Base-by-base conservation (phyloP, 92 coral and sea anemone species). In the Bergia sp. region DNA sequence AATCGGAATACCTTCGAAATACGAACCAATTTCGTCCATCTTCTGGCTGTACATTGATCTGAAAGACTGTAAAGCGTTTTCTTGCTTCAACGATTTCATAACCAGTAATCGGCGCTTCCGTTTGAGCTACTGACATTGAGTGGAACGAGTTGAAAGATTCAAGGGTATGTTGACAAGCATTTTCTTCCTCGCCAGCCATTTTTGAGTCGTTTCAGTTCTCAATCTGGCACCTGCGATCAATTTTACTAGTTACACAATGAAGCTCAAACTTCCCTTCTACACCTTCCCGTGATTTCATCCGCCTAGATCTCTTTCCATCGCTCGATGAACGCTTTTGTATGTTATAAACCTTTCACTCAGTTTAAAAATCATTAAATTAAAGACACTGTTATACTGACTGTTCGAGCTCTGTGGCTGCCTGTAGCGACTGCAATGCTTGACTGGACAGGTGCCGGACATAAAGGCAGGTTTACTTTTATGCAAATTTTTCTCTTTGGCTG, bases 1-100 rank as follows among this genome's bases (percentile, higher is more conserved):
- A 97, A 77, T 97, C 99, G 71, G 98, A 93, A 66, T 97, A 97
- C 73, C 99, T 90, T 72, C 99, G 97, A 84, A 94, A 94, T 37
- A 97, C 95, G 80, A 94, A 95, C 98, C 98, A 97, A 21, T 80
- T 94, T 67, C 94, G 89, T 85, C 92, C 96, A 53, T 92, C 89
- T 67, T 86, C 93, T 64, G 89, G 82, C 72, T 90, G 98, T 3
- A 96, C 98, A 89, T 90, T 93, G 42, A 97, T 94, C 90, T 97
- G 94, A 69, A 91, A 97, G 11, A 97, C 98, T 7, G 99, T 97
- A 73, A 96, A 96, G 6, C 99, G 92, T 66, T 94, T 96, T 55
- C 99, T 90, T 3, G 99, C 95, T 74, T 94, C 96, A 15, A 93
- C 97, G 20, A 97, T 93, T 77, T 97, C 99, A 82, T 96, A 95